Evolutionary conservation across 92 coral and sea anemone species (phyloP).

Genomic region (Paramuricea clavata): DNA sequence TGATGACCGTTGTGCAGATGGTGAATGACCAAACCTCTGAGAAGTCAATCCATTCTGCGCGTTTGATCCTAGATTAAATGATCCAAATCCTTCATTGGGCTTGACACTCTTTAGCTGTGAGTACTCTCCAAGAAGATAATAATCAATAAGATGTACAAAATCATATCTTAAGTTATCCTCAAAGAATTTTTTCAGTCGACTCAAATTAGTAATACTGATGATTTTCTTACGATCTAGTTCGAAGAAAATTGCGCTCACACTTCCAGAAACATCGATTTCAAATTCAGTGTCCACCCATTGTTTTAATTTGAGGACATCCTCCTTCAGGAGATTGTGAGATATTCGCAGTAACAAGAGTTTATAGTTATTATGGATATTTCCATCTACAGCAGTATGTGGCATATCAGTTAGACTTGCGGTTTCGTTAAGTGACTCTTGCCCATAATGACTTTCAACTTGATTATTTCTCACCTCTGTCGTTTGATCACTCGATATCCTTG

Average conservation of each 20-base stretch:
- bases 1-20: not conserved
- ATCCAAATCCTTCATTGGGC: not conserved
- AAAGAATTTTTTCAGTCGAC: not conserved
- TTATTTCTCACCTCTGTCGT: not conserved
- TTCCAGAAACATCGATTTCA: not conserved
- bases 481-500: too few species aligned
- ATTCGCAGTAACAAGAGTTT: not conserved
- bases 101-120: not conserved
- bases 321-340: not conserved
- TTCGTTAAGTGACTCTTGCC: not conserved
- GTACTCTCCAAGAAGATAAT: conserved; percentile 22
- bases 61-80: not conserved
- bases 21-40: not conserved
- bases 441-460: not conserved
- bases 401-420: not conserved
- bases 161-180: not conserved
- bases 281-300: not conserved
- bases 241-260: not conserved
- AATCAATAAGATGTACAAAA: conserved; percentile 18
- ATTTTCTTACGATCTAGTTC: conserved; percentile 29
- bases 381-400: not conserved
- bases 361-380: conserved; percentile 1
- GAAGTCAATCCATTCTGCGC: not conserved
- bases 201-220: not conserved
- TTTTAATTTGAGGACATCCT: not conserved